Percentiles rank a stretch among this genome's conserved stretches.
These are phyloP conservation scores for Poeciliopsis turrubarensis DNA, from an alignment of 2,113 vertebrate species.

Conservation along the genomic window DNA sequence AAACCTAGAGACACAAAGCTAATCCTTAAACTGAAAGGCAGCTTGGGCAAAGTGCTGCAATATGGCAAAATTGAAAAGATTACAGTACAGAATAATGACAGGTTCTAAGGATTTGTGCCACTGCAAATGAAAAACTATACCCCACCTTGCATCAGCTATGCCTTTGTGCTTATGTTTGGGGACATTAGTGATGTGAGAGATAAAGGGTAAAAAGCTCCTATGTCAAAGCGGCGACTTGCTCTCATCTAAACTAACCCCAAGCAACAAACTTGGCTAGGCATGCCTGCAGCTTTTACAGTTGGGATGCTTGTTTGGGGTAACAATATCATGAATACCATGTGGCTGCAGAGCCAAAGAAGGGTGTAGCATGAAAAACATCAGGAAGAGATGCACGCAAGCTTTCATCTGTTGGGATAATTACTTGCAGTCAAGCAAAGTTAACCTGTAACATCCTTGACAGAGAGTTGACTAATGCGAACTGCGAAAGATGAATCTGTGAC, in stretches of 20 bases:
- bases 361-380: slow-evolving; percentile 53
- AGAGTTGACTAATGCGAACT: slow-evolving; percentile 24
- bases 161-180: slow-evolving; percentile 71
- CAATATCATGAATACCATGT: slow-evolving; percentile 59
- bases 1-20: slow-evolving; percentile 2
- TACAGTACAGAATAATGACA: background rate
- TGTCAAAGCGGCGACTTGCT: slow-evolving; percentile 60
- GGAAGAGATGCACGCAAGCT: slow-evolving; percentile 35
- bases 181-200: slow-evolving; percentile 59
- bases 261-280: slow-evolving; percentile 67
- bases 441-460: slow-evolving; percentile 20
- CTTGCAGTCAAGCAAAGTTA: slow-evolving; percentile 44
- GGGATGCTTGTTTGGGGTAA: slow-evolving; percentile 70
- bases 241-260: slow-evolving; percentile 53
- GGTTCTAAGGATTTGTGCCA: slow-evolving; percentile 9
- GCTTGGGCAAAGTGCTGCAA: background rate
- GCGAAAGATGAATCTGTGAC: slow-evolving; percentile 31
- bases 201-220: slow-evolving; percentile 54
- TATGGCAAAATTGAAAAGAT: slow-evolving; percentile 19
- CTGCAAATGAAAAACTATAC: slow-evolving; percentile 59
- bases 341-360: slow-evolving; percentile 40
- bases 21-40: slow-evolving; percentile 12
- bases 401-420: slow-evolving; percentile 47
- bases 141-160: slow-evolving; percentile 33
- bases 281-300: slow-evolving; percentile 58